Conservation (phyloP, 2,797 vertebrate species). For the Takifugu rubripes region DNA sequence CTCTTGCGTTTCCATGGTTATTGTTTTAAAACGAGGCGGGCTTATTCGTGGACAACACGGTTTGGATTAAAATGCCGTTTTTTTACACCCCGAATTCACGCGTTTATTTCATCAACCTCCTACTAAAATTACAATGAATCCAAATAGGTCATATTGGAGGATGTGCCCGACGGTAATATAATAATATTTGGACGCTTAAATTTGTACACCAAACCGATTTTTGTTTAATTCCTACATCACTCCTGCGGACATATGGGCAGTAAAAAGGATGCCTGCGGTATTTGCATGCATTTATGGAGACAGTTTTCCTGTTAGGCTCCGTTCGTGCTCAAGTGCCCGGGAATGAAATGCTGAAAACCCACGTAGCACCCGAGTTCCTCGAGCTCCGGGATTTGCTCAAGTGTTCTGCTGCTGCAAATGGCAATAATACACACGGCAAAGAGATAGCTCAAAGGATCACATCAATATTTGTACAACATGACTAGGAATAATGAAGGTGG, state of each 20-base stretch:
- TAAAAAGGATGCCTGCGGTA: constrained; percentile 65
- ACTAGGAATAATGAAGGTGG: constrained; percentile 95
- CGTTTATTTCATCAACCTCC: no score
- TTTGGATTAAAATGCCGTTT: no score
- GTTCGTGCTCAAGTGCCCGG: constrained; percentile 78
- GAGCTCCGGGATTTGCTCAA: constrained; percentile 85
- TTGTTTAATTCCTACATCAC: constrained; percentile 5
- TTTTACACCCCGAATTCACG: no score
- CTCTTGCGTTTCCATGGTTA: background rate
- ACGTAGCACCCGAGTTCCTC: constrained; percentile 81
- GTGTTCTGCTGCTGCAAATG: constrained; percentile 82
- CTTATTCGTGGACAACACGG: no score
- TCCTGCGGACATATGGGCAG: constrained; percentile 57
- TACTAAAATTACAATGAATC: no score
- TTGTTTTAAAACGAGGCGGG: background rate
- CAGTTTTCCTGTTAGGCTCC: constrained; percentile 59
- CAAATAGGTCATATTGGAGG: no score
- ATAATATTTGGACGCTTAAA: no score
- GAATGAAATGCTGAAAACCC: constrained; percentile 72
- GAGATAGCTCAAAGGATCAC: constrained; percentile 92
- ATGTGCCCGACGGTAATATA: no score
- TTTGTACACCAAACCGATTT: no score
- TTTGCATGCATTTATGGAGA: constrained; percentile 72
- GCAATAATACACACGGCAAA: constrained; percentile 84
- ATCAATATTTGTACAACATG: constrained; percentile 99